Evolutionary conservation across 2,113 vertebrate species (phyloP).

Genomic region (Macroglossus sobrinus): DNA sequence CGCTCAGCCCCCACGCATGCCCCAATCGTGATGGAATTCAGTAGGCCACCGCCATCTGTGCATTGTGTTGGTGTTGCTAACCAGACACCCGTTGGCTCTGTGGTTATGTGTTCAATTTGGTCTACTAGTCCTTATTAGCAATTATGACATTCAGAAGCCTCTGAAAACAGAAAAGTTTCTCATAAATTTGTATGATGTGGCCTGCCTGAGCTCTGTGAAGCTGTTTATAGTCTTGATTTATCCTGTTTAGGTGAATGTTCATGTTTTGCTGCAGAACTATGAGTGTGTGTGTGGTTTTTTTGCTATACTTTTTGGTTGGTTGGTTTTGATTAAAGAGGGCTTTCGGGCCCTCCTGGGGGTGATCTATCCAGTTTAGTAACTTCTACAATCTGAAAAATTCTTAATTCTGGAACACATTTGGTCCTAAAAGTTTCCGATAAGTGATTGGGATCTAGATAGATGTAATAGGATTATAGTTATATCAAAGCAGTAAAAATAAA

Average conservation of each 20-base stretch:
- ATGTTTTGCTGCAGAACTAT: neutral
- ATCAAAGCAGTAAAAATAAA: neutral
- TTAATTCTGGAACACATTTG: neutral
- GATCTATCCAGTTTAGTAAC: neutral
- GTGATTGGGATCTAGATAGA: neutral
- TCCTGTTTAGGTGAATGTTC: neutral
- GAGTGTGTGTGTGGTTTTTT: neutral
- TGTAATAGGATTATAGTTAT: neutral
- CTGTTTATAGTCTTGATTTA: neutral
- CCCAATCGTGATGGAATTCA: neutral
- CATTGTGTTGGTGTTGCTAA: too few species aligned
- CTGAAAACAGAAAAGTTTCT: neutral
- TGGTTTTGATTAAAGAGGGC: neutral
- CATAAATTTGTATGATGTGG: neutral
- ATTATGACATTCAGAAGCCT: neutral
- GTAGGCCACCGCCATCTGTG: fast-evolving
- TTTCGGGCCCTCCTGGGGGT: neutral
- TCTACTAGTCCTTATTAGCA: neutral
- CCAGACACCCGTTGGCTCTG: neutral
- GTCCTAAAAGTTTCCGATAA: neutral
- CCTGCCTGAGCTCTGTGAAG: neutral
- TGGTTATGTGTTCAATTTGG: neutral
- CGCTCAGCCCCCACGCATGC: fast-evolving
- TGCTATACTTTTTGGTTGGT: neutral
- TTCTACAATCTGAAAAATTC: neutral